These are phyloP conservation scores for Xanthorhoe designata DNA, from an alignment of 2,888 invertebrate genomes.

Conservation along the genomic window DNA sequence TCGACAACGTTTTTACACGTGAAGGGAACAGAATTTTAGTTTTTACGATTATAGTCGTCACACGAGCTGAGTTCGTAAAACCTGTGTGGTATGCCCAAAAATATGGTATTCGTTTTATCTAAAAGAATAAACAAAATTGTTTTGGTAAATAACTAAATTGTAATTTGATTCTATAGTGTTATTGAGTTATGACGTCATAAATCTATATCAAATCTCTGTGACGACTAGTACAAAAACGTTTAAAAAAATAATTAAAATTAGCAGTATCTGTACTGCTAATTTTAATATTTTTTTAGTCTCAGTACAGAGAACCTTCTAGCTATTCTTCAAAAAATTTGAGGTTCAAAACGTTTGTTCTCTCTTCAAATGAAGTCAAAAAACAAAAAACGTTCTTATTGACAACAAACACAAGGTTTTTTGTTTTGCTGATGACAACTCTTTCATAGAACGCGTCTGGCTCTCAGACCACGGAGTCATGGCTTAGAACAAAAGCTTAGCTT, in stretches of 20 bases:
- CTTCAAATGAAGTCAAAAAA: no score
- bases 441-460: background rate
- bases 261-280: no score
- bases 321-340: background rate
- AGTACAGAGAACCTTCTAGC: background rate
- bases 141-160: no score
- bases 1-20: slow-evolving; percentile 4
- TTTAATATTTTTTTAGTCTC: background rate
- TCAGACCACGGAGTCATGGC: background rate
- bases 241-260: no score
- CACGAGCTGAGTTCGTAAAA: background rate
- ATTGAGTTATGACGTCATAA: no score
- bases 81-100: background rate
- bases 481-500: slow-evolving; percentile 4
- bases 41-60: slow-evolving; percentile 1
- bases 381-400: no score
- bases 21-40: background rate
- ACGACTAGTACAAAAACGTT: no score
- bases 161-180: no score
- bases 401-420: background rate
- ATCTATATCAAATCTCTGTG: no score
- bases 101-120: background rate
- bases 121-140: no score
- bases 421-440: background rate
- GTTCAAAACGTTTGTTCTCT: background rate